A percentile compares a stretch with the other conserved stretches of the same genome.
Evolutionary conservation across 2,888 invertebrate species (phyloP).

Genomic region (Anthoptus insignis): DNA sequence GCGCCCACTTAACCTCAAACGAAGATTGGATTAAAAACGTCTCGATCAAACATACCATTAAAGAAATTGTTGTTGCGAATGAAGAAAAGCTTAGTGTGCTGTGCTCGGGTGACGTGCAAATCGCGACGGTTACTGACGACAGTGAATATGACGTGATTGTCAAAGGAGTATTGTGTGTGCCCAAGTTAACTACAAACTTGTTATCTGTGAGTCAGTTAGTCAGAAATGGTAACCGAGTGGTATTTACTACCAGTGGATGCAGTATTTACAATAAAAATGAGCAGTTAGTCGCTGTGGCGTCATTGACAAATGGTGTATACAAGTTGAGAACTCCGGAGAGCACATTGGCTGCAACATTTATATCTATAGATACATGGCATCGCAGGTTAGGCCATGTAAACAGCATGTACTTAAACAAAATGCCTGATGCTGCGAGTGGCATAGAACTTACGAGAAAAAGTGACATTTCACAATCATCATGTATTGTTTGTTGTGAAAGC

Average conservation of each 20-base stretch:
- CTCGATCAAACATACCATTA: background rate
- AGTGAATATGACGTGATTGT: background rate
- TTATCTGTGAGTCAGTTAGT: background rate
- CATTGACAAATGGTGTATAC: slow-evolving; percentile 21
- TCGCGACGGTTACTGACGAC: background rate
- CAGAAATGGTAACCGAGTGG: background rate
- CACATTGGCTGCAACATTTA: background rate
- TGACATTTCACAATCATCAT: background rate
- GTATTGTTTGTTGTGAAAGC: slow-evolving; percentile 1
- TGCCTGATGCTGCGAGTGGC: slow-evolving; percentile 35
- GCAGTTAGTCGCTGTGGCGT: slow-evolving; percentile 15
- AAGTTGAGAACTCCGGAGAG: background rate
- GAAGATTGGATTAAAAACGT: background rate
- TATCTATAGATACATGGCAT: background rate
- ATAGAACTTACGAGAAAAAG: slow-evolving; percentile 19
- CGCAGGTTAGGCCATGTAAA: slow-evolving; percentile 3
- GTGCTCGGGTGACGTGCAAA: background rate
- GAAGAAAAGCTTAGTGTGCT: background rate
- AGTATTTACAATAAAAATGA: background rate
- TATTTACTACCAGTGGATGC: background rate
- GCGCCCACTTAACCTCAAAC: background rate
- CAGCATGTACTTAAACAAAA: slow-evolving; percentile 37
- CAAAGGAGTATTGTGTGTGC: background rate
- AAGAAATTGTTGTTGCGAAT: background rate
- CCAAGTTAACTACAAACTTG: background rate